Evolutionary conservation across 2,113 vertebrate genomes (phyloP), one percentile per base, ranked within the genome.

Genomic region (Semnopithecus entellus): DNA sequence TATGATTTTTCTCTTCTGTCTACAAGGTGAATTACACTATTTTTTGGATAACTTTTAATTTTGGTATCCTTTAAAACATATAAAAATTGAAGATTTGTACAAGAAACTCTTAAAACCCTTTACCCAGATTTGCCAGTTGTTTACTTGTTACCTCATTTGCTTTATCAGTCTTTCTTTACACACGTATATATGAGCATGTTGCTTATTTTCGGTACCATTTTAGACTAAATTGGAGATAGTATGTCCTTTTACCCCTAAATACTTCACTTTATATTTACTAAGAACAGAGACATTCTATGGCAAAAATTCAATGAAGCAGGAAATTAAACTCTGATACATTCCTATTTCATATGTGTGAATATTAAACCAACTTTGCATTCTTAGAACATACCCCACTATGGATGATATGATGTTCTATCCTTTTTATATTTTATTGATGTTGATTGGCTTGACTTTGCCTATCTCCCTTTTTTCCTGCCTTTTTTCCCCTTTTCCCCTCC

Each of bases 301-400:
- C 66, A 8, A 0, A 66, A 59, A 43, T 64, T 94, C 50, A 64
- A 6, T 72, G 93, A 93, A 75, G 38, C n/a, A 68, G 40, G 64
- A 90, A 73, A 93, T 50, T 38, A 88, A 91, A 75, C 64, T 30
- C 18, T 25, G 40, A 43, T 55, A 57, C 8, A 5, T 80, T 83
- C 20, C 27, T 80, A 2, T 75, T 92, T 27, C 27, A 40, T 38
- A 25, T 30, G 22, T 91, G 30, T 66, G 45, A 79, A 5, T 57
- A 27, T 79, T 93, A 70, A 94, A 40, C 80, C 48, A 92, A 81
- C 57, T 30, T 86, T 90, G 61, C 38, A 83, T 95, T 83, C 86
- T 93, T 90, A 82, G 43, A 55, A 90, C 78, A 95, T 70, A 64
- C 38, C 8, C 16, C 43, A n/a, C 20, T 61, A 45, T 40, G 43